Evolutionary conservation across 2,113 vertebrate species (phyloP), one percentile per base, ranked within the genome.

Genomic region (Plectropomus leopardus): DNA sequence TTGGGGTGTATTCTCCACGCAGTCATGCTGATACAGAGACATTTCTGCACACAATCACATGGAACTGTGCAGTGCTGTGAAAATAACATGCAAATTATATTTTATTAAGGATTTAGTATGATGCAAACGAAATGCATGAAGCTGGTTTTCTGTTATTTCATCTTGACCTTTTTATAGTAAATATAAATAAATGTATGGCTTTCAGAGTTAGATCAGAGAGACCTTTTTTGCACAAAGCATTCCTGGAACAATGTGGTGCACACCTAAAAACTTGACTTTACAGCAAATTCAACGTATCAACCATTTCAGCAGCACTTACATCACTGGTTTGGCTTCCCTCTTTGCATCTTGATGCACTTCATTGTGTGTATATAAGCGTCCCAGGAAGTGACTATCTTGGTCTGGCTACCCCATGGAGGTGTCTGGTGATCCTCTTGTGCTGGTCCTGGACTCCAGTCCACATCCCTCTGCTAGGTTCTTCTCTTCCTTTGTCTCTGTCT

Each of bases 221-320:
- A 44, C 66, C 11, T 3, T 7, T 28, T 24, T 30, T 14, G 47
- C 42, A n/a, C 13, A 2, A 61, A 24, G 36, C 13, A 17, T 30
- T 76, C 19, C 21, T 30, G 32, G 30, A 65, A 11, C 9, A 21
- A 40, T 4, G 9, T 42, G 24, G 54, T 68, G 55, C 36, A 26
- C 14, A 36, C 7, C n/a, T 59, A 32, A 8, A 5, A 44, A 26
- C 11, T 28, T 80, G 28, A 32, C 47, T 51, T 57, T 36, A 75
- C 60, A 83, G 1, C 36, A 64, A 30, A 61, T 24, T 55, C 36
- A 75, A 42, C 0, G 10, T 61, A 68, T 24, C 4, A 63, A 44
- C 28, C 5, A 57, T 57, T 65, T 48, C 7, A 82, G 53, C 51
- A 80, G 65, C 55, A 94, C 93, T 93, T 91, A 94, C 92, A 65